phyloP scores from a whole-genome alignment of 2,113 vertebrate genomes.

The Aepyceros melampus region DNA sequence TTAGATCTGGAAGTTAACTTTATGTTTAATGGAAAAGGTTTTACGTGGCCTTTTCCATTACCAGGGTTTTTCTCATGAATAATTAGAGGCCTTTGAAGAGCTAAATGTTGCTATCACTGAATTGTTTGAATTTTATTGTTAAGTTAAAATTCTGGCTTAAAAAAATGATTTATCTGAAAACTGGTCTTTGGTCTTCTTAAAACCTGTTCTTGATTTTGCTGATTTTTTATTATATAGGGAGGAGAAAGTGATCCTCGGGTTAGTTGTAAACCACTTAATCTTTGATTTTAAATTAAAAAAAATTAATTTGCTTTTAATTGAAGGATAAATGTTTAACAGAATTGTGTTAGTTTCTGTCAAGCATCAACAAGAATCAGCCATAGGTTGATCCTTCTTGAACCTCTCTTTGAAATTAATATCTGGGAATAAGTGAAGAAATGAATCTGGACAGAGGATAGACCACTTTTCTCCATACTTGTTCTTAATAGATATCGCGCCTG shows the following conservation, averaged over 20 bases:
- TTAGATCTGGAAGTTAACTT: neutral
- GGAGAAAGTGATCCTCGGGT: neutral
- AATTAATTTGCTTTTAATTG: neutral
- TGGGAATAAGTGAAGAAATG: neutral
- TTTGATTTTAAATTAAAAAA: neutral
- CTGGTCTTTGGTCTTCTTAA: neutral
- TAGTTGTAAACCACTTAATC: neutral
- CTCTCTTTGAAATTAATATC: neutral
- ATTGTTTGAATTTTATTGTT: neutral
- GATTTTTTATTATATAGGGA: neutral
- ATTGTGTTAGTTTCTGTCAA: neutral
- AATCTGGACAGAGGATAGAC: neutral
- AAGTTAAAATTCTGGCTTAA: neutral
- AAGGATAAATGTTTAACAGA: neutral
- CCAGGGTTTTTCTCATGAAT: neutral
- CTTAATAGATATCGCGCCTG: neutral
- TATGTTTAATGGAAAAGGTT: neutral
- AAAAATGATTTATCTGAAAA: neutral
- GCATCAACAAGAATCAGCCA: neutral
- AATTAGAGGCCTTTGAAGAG: neutral
- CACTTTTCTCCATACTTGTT: neutral
- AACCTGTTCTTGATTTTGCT: neutral
- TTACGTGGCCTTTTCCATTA: neutral
- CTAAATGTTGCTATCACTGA: neutral
- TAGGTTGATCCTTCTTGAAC: neutral